Percentiles rank a stretch among this genome's conserved stretches.
Evolutionary conservation across 2,113 vertebrate genomes (phyloP).

Genomic region (Pao palembangensis): DNA sequence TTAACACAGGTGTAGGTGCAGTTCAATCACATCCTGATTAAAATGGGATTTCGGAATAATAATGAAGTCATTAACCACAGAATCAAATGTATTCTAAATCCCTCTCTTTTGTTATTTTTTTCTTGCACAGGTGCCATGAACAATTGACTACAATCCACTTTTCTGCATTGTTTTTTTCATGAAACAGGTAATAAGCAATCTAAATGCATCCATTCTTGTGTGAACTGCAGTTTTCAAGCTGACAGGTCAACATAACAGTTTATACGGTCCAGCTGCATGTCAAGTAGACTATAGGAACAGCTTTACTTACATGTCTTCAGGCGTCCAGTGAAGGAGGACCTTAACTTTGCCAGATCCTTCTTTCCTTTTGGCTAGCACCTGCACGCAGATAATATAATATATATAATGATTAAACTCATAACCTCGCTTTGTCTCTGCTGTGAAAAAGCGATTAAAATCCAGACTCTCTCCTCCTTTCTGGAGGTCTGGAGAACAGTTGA

Average conservation of each 20-base stretch:
- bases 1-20: no score
- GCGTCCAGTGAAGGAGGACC: constrained; percentile 71
- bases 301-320: constrained; percentile 70
- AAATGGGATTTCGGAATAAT: no score
- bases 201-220: no score
- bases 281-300: background rate
- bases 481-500: constrained; percentile 3
- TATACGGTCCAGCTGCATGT: background rate
- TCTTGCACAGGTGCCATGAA: no score
- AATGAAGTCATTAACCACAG: no score
- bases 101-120: no score
- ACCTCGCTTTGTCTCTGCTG: background rate
- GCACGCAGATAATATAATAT: constrained; percentile 14
- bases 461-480: constrained; percentile 3
- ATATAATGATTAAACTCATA: constrained; percentile 3
- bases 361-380: constrained; percentile 70
- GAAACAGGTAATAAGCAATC: no score
- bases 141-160: no score
- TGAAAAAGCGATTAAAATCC: constrained; percentile 10
- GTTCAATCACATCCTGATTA: no score
- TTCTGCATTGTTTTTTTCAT: no score
- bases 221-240: no score
- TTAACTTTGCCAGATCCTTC: constrained; percentile 71
- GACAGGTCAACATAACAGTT: background rate
- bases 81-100: no score